Base-by-base conservation (phyloP, 2,888 invertebrate genomes). In the Stratiomys singularior region DNA sequence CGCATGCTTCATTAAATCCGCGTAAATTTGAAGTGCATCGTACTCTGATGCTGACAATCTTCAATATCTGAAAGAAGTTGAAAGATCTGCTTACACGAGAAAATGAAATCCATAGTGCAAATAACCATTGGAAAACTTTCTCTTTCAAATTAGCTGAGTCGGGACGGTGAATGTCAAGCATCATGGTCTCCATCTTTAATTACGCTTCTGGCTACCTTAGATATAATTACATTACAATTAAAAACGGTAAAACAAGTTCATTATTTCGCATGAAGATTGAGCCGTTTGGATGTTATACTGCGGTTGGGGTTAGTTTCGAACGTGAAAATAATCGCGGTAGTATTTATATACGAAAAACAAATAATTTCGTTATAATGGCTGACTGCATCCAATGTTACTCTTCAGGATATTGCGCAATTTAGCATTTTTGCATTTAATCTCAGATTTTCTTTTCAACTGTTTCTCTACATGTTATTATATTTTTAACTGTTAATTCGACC, bases 141-240 rank as follows among this genome's bases (percentile, higher is more conserved):
- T 64, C 76, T 76, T 76, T 76, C 63, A 52, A n/a, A 76, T 11
- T 30, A 27, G 52, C 63, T 76, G 37, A 76, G 18, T 63, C 28
- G 64, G n/a, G 44, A 63, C 76, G 63, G 46, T 64, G 74, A 74
- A 74, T 74, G 74, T 74, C 74, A 74, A 74, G 74, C 60, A 74
- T 60, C 74, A 74, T 28, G 72, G 74, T 74, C 74, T 74, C 15
- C 58, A 52, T 28, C 58, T 74, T 28, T 23, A 60, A 37, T 74
- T 74, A 74, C 58, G 9, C 30, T 74, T 5, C 37, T 37, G 3
- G 37, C 37, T 37, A 37, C 37, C 9, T 5, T 37, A 9, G 3
- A 37, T 37, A 13, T 44, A 60, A 60, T 60, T 60, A 18, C 25
- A 21, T 60, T 60, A 60, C 23, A 60, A 60, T 60, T 60, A 60